Evolutionary conservation across 1,140 invertebrate genomes (phyloP), one percentile per base, ranked within the genome.

Genomic region (Ceratina australensis): DNA sequence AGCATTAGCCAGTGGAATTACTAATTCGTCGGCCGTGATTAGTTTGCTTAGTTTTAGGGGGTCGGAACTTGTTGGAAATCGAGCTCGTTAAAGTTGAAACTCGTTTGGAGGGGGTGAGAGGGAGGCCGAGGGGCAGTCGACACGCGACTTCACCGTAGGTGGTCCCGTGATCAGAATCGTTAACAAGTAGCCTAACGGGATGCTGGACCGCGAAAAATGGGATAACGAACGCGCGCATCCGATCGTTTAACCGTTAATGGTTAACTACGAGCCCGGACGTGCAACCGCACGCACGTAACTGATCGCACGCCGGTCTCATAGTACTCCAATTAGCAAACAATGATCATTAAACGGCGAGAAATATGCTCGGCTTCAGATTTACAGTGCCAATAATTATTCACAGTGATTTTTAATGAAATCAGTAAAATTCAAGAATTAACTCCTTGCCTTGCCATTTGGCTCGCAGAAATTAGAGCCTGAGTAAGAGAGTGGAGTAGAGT

Each of bases 111-210:
- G 64, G 61, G 67, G 57, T 50, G 60, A 47, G 80, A 68, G 64
- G 61, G 67, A 52, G 54, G 60, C 66, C 56, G 26, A 86, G 5
- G 28, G 28, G 82, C 80, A 76, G 78, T 63, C 73, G 88, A 68
- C 83, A 83, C 85, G 87, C 86, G 89, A 81, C 85, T 85, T 73
- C 88, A 63, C 90, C 78, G 57, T 88, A 84, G 90, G 90, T 87
- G 90, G 90, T 86, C 83, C 64, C 49, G 78, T 86, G 75, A 76
- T 72, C 73, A 57, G 81, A 80, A 87, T 86, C 80, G 84, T 86
- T 90, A 90, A 87, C 87, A 89, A 90, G 87, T 89, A 89, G 85
- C 84, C 83, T 89, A 90, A 90, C 85, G 61, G 84, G 80, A 82
- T 81, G 72, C 71, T 73, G 33, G 74, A 81, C 79, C 83, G 78